Conservation (phyloP, 1,140 invertebrate genomes). For the Hypothenemus hampei region DNA sequence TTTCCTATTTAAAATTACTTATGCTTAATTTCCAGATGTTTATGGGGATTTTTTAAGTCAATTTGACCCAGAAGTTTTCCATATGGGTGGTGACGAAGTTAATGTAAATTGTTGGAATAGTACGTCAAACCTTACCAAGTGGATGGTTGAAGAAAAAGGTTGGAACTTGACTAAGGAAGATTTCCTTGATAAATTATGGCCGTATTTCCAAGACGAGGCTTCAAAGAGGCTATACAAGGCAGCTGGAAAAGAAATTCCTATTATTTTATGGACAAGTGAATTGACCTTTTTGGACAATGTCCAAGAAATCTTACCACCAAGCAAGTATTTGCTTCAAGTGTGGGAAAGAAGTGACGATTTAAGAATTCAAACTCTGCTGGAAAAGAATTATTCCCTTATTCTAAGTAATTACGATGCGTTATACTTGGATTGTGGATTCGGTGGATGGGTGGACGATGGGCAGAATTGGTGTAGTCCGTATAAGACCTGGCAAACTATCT, state of each 20-base stretch:
- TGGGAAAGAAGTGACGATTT: conserved; percentile 63
- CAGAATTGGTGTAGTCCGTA: conserved; percentile 84
- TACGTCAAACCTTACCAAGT: conserved; percentile 59
- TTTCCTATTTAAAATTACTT: no score
- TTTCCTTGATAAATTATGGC: conserved; percentile 52
- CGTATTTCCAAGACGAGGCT: conserved; percentile 54
- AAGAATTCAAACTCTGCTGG: conserved; percentile 58
- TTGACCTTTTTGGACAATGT: conserved; percentile 50
- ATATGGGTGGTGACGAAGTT: conserved; percentile 80
- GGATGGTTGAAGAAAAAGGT: conserved; percentile 57
- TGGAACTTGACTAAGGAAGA: conserved; percentile 56
- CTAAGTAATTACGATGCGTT: conserved; percentile 78
- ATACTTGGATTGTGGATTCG: conserved; percentile 76
- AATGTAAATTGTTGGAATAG: conserved; percentile 62
- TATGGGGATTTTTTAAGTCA: conserved; percentile 60
- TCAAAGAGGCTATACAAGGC: conserved; percentile 45
- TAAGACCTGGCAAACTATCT: conserved; percentile 80
- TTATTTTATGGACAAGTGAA: conserved; percentile 70
- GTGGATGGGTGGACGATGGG: conserved; percentile 54
- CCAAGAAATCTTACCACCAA: conserved; percentile 60
- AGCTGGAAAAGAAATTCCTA: conserved; percentile 42
- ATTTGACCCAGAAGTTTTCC: conserved; percentile 61
- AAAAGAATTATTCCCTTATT: conserved; percentile 66
- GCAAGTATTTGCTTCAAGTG: conserved; percentile 69
- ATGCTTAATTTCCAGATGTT: conserved; percentile 41